Conservation (phyloP, 2,888 invertebrate genomes). For the Cheilosia grossa region DNA sequence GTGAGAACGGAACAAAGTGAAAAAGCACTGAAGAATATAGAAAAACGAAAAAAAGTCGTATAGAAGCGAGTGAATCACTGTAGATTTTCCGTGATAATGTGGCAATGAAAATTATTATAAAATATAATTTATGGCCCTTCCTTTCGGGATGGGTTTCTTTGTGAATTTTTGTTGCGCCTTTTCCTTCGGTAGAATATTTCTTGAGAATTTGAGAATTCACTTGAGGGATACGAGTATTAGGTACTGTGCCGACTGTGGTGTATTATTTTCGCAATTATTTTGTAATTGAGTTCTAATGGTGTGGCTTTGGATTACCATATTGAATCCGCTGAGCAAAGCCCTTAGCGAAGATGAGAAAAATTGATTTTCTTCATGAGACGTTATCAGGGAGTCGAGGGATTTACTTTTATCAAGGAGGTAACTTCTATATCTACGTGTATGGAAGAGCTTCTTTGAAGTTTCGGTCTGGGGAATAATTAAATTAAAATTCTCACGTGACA, state of each 20-base stretch:
- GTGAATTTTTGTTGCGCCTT: slow-evolving; percentile 23
- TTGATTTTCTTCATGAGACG: slow-evolving; percentile 44
- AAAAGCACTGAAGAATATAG: slow-evolving; percentile 21
- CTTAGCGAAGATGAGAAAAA: slow-evolving; percentile 18
- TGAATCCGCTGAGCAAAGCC: slow-evolving; percentile 15
- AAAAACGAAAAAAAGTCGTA: slow-evolving; percentile 5
- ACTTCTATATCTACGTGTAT: not conserved
- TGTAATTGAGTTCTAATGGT: slow-evolving; percentile 71
- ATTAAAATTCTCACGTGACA: slow-evolving; percentile 75
- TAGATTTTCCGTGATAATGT: slow-evolving; percentile 77
- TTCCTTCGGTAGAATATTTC: slow-evolving; percentile 6
- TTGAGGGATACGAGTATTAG: slow-evolving; percentile 46
- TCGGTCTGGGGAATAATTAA: slow-evolving; percentile 72
- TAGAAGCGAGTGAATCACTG: slow-evolving; percentile 76
- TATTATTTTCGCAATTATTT: slow-evolving; percentile 73
- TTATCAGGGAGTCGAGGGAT: slow-evolving; percentile 40
- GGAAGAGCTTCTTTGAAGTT: slow-evolving; percentile 55
- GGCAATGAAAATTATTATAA: slow-evolving; percentile 77
- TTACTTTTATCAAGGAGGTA: slow-evolving; percentile 11
- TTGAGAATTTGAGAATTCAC: slow-evolving; percentile 63
- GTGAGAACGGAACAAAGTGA: slow-evolving; percentile 66
- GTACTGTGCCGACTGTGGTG: slow-evolving; percentile 36
- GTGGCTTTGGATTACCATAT: slow-evolving; percentile 56
- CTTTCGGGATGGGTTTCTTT: slow-evolving; percentile 44
- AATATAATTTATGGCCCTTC: slow-evolving; percentile 75